Percentiles rank a stretch among this genome's conserved stretches.
Conservation (phyloP, 2,113 vertebrate species). For the Synchiropus splendidus region DNA sequence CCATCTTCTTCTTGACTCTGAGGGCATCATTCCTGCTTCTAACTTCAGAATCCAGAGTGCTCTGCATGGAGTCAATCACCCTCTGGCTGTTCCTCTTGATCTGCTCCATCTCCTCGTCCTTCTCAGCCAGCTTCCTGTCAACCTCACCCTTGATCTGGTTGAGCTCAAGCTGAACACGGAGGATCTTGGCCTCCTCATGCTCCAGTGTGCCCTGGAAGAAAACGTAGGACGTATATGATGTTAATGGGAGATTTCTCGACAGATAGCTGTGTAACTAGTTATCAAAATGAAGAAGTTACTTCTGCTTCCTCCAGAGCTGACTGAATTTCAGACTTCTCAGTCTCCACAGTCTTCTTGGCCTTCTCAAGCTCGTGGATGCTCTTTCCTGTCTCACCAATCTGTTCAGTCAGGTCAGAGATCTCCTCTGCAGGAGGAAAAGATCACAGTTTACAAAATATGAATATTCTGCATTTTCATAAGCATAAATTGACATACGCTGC, state of each 20-base stretch:
- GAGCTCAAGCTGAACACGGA: constrained; percentile 70
- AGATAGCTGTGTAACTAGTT: background rate
- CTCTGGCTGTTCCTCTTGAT: constrained; percentile 78
- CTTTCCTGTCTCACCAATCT: constrained; percentile 20
- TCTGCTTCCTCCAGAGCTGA: constrained; percentile 42
- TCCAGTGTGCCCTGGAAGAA: constrained; percentile 51
- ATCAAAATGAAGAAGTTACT: constrained; percentile 5
- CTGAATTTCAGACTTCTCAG: constrained; percentile 38
- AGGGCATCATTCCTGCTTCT: constrained; percentile 64
- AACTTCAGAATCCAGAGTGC: constrained; percentile 71
- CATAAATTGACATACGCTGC: constrained; percentile 17
- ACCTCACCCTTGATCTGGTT: constrained; percentile 79
- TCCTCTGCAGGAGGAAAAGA: constrained; percentile 2
- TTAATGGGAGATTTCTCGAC: too few relatives aligned
- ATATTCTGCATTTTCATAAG: background rate
- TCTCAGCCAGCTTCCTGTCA: constrained; percentile 75
- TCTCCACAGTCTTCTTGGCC: constrained; percentile 33
- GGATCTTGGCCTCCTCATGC: constrained; percentile 63
- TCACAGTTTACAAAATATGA: background rate
- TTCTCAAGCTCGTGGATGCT: constrained; percentile 36
- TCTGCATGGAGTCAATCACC: constrained; percentile 77
- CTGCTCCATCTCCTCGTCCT: constrained; percentile 80
- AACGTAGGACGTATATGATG: background rate
- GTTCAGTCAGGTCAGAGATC: constrained; percentile 10
- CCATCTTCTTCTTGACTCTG: constrained; percentile 69